phyloP scores from a whole-genome alignment of 1,140 invertebrate species.

The Drosophila repleta region DNA sequence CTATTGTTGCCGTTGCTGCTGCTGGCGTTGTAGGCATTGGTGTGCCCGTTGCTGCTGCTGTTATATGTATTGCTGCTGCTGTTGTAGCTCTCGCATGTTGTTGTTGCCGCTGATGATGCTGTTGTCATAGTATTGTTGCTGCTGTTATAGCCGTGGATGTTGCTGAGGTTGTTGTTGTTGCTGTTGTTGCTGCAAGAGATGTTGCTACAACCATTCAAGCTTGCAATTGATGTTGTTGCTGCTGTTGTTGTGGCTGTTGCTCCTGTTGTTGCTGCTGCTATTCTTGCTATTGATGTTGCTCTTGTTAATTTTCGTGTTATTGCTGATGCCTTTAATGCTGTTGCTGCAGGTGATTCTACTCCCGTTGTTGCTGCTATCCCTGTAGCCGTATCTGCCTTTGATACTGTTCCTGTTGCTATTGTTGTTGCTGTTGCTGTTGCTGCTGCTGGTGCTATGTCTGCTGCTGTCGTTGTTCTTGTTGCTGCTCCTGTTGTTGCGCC shows the following conservation, averaged over 20 bases:
- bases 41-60: neutral
- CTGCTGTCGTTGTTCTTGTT: constrained; percentile 13
- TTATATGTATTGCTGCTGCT: neutral
- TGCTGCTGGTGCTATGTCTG: constrained; percentile 23
- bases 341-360: no score
- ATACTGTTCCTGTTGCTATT: neutral
- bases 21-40: no score
- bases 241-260: neutral
- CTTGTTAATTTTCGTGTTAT: neutral
- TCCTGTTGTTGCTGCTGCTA: neutral
- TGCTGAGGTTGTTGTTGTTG: neutral
- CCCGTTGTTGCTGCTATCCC: neutral
- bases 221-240: neutral
- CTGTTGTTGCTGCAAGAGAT: neutral
- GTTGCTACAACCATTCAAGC: no score
- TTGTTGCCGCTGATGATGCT: neutral
- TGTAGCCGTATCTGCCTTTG: neutral
- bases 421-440: constrained; percentile 41
- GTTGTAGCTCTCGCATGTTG: neutral
- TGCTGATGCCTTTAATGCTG: neutral
- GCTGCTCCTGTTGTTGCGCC: constrained; percentile 1
- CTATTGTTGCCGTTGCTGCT: neutral
- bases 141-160: neutral
- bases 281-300: neutral
- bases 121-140: neutral